Evolutionary conservation across 2,797 vertebrate species (phyloP).

Genomic region (Emydoidea blandingii): DNA sequence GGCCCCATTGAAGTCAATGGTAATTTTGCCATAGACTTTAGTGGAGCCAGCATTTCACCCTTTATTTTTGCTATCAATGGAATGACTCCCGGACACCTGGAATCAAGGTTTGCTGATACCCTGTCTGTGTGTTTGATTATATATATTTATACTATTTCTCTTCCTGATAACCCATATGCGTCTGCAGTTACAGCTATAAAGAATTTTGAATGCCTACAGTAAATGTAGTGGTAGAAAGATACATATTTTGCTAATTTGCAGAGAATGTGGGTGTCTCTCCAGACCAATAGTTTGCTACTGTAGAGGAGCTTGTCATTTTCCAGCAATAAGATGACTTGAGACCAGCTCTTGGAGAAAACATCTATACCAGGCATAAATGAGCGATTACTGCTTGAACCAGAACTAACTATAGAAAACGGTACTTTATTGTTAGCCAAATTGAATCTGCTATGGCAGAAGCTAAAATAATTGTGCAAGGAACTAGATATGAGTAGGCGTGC

Average conservation of each 20-base stretch:
- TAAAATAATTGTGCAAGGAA: slow-evolving; percentile 5
- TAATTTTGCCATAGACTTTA: background rate
- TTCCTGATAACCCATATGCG: background rate
- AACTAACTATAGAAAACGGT: background rate
- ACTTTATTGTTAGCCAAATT: background rate
- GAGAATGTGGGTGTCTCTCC: background rate
- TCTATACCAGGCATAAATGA: background rate
- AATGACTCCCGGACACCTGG: background rate
- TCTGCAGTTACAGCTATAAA: background rate
- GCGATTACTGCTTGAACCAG: slow-evolving; percentile 6
- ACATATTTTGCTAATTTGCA: background rate
- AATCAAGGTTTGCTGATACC: background rate
- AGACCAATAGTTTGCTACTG: background rate
- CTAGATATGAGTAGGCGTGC: background rate
- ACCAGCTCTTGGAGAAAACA: background rate
- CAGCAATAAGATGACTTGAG: background rate
- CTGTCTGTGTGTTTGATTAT: rapidly evolving
- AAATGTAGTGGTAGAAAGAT: background rate
- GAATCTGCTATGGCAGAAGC: background rate
- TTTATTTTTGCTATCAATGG: background rate
- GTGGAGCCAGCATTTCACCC: background rate
- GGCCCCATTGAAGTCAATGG: background rate
- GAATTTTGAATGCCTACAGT: background rate
- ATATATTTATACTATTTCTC: background rate
- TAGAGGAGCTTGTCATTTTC: slow-evolving; percentile 11